Evolutionary conservation across 2,113 vertebrate genomes (phyloP).

Genomic region (Xenus cinereus): DNA sequence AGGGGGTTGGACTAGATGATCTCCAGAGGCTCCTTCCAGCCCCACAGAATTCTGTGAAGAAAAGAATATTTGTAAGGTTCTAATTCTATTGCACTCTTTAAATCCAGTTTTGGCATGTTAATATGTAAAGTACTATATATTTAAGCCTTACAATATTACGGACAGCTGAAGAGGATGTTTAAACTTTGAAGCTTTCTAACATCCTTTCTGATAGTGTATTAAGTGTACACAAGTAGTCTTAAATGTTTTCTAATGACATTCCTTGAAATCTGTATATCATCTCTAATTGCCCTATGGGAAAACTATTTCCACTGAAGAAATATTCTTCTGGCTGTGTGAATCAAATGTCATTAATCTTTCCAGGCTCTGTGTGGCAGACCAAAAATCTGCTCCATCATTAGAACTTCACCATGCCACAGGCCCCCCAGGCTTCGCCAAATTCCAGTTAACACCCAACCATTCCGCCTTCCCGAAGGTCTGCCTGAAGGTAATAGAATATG

Average conservation of each 20-base stretch:
- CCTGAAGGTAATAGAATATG: conserved; percentile 64
- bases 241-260: background rate
- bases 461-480: conserved; percentile 8
- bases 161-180: background rate
- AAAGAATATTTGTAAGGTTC: conserved; percentile 59
- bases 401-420: conserved; percentile 58
- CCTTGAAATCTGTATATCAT: background rate
- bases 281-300: background rate
- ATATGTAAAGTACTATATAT: background rate
- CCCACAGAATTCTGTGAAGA: background rate
- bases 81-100: background rate
- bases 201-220: background rate
- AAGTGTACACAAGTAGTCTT: background rate
- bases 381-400: conserved; percentile 74
- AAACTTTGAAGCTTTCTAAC: background rate
- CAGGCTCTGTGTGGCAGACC: conserved; percentile 30
- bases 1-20: too few species aligned
- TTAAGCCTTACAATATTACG: background rate
- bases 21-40: too few species aligned
- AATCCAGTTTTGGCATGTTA: background rate
- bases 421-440: background rate
- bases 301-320: background rate
- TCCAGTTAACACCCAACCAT: background rate
- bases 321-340: background rate
- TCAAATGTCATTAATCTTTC: conserved; percentile 5